A percentile compares a stretch with the other conserved stretches of the same genome.
Conservation (phyloP, 2,113 vertebrate genomes). For the cat (Felis catus) region F.catus_Fca126_mat1.0 CM031413.1:36155501-36156000, state of each 20-base stretch:
- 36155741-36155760: too few species aligned
- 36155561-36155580: rapidly evolving
- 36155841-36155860: too few species aligned
- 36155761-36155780: too few species aligned
- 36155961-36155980: rapidly evolving
- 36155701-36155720: too few species aligned
- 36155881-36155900: not conserved
- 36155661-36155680: too few species aligned
- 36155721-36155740: too few species aligned
- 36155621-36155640: not conserved
- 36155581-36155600: not conserved
- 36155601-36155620: not conserved
- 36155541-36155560: not conserved
- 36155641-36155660: not conserved
- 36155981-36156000: constrained; percentile 67
- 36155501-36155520: not conserved
- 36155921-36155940: not conserved
- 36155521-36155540: not conserved
- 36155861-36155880: not conserved
- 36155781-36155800: too few species aligned
- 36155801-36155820: too few species aligned
- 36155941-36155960: not conserved
- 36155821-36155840: too few species aligned
- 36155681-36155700: too few species aligned
- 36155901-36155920: not conserved